Evolutionary conservation across 2,113 vertebrate species (phyloP), one percentile per base, ranked within the genome.

Genomic region (Python bivittatus): DNA sequence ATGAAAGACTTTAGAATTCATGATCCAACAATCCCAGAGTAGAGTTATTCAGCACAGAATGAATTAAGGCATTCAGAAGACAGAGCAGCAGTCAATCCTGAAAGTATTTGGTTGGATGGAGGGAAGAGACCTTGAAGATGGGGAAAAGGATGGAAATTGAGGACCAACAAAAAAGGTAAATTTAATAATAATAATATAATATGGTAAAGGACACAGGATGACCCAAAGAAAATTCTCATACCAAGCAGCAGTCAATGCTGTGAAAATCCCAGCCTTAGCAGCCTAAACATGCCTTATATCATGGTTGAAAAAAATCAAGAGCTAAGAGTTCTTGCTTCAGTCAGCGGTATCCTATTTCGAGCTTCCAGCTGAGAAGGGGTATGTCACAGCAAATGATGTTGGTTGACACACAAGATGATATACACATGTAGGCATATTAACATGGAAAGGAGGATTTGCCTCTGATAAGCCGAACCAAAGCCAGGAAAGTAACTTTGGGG

Each of bases 401-500:
- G 44, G 72, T 57, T 4, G 0, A 92, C 84, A 48, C 6, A 56
- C 4, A 56, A 52, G 48, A 90, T 56, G 57, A 25, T 6, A 8
- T 17, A 64, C 64, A 29, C 0, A 53, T 48, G 42, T 0, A 1
- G 79, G 90, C 89, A 93, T 93, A 92, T 94, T 89, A 54, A 84
- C 94, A 72, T 64, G 56, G 93, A 38, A 79, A 27, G 91, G 88
- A 93, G 90, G 92, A 94, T 96, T 94, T 96, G 94, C 93, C 91
- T 92, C 92, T 60, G 68, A 84, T 96, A 84, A 97, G 96, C 96
- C 94, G 92, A 92, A 95, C 85, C 7, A 29, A 93, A 95, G 94
- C 91, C 91, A 13, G 94, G 92, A 94, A 97, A 97, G 92, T 84
- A 91, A 85, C 91, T 96, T 93, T 60, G 54, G 58, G 85, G 94